A percentile compares a stretch with the other conserved stretches of the same genome.
Evolutionary conservation across 1,140 invertebrate genomes (phyloP).

Genomic region (Lutraria rhynchaena): DNA sequence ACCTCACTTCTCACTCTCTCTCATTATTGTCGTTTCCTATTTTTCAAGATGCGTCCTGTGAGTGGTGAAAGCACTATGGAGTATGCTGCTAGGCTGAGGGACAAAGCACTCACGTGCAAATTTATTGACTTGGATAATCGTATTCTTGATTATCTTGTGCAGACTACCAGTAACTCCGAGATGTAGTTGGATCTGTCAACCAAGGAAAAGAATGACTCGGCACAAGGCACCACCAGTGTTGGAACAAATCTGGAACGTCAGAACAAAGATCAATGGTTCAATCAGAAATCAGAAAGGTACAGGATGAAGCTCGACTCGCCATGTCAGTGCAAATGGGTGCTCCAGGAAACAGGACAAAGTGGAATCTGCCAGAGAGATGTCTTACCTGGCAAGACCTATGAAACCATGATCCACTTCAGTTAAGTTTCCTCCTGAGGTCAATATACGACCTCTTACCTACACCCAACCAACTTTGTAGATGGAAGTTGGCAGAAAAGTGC

Average conservation of each 20-base stretch:
- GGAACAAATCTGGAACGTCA: not conserved
- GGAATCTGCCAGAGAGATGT: conserved; percentile 20
- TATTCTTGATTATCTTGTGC: no score
- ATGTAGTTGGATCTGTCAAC: conserved; percentile 14
- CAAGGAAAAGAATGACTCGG: conserved; percentile 7
- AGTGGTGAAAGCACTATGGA: no score
- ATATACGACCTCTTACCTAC: conserved; percentile 21
- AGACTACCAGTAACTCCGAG: no score
- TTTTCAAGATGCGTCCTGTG: no score
- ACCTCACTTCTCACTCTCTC: no score
- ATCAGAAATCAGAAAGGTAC: conserved; percentile 1
- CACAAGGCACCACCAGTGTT: conserved; percentile 8
- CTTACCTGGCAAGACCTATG: conserved; percentile 23
- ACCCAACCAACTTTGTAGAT: not conserved
- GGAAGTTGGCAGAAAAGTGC: conserved; percentile 48
- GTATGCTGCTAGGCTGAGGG: no score
- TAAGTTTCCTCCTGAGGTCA: conserved; percentile 20
- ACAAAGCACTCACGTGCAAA: no score
- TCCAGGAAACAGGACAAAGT: conserved; percentile 32
- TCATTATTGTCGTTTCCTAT: no score
- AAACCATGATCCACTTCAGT: conserved; percentile 27
- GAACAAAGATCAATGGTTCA: conserved; percentile 15
- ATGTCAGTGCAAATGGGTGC: conserved; percentile 27
- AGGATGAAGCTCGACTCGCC: conserved; percentile 33
- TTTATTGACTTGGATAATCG: no score